phyloP scores from a whole-genome alignment of 2,888 invertebrate genomes.

The Myopa testacea region DNA sequence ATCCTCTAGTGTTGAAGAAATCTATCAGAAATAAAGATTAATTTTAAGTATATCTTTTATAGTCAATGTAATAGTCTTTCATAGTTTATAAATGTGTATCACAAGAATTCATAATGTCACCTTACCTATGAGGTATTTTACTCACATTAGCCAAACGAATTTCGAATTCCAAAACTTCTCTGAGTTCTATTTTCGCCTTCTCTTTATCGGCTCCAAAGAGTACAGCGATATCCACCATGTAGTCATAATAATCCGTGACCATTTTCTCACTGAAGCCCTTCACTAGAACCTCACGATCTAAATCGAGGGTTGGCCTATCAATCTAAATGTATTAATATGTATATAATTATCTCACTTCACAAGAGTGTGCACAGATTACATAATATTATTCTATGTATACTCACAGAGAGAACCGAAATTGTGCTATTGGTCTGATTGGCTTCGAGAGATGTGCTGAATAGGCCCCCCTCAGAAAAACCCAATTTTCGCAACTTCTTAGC shows the following conservation, averaged over 20 bases:
- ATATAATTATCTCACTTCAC: neutral
- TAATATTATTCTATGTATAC: neutral
- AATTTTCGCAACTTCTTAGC: conserved; percentile 83
- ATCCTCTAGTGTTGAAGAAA: too few relatives aligned
- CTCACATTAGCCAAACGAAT: conserved; percentile 91
- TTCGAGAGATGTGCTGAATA: conserved; percentile 89
- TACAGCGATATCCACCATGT: conserved; percentile 88
- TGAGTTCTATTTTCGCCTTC: conserved; percentile 78
- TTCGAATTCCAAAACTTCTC: conserved; percentile 87
- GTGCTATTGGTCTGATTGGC: conserved; percentile 92
- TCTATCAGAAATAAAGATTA: too few relatives aligned
- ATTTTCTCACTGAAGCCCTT: conserved; percentile 86
- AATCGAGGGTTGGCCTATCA: conserved; percentile 87
- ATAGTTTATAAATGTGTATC: conserved; percentile 90
- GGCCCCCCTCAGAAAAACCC: conserved; percentile 91
- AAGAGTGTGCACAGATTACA: neutral
- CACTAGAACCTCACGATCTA: conserved; percentile 83
- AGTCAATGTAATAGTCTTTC: too few relatives aligned
- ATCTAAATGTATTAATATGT: conserved; percentile 70
- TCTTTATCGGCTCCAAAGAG: conserved; percentile 84
- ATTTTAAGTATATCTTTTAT: too few relatives aligned
- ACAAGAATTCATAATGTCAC: conserved; percentile 72
- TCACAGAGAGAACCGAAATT: conserved; percentile 85
- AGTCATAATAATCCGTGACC: conserved; percentile 85
- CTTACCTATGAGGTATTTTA: conserved; percentile 46